Conservation (phyloP, 2,888 invertebrate species). For the Bugula neritina region DNA sequence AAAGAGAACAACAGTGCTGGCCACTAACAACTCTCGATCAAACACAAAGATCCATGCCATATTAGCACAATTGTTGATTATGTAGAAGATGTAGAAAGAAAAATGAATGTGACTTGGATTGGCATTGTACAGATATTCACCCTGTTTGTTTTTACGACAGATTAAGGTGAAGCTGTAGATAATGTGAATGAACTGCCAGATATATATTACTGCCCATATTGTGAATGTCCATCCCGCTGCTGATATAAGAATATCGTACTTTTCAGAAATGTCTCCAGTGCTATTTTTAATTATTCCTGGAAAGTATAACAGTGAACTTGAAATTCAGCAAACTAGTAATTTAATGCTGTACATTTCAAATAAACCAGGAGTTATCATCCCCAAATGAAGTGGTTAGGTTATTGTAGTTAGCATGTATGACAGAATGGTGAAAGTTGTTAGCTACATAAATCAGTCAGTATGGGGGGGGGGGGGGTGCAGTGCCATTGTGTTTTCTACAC, state of each 20-base stretch:
- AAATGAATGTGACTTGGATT: constrained; percentile 37
- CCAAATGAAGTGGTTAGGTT: too few species aligned
- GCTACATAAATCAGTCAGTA: too few species aligned
- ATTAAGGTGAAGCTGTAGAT: constrained; percentile 38
- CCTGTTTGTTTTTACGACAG: constrained; percentile 34
- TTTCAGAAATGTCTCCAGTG: constrained; percentile 39
- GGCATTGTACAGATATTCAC: constrained; percentile 39
- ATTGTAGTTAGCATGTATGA: too few species aligned
- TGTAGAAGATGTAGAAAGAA: constrained; percentile 36
- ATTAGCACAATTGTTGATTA: constrained; percentile 37
- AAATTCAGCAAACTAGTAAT: too few species aligned
- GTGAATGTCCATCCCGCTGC: constrained; percentile 47
- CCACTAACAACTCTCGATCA: constrained; percentile 38
- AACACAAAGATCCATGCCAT: constrained; percentile 43
- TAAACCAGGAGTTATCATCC: too few species aligned
- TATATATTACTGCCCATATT: constrained; percentile 42
- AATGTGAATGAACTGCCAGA: constrained; percentile 42
- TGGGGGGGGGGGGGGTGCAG: too few species aligned
- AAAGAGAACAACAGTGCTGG: constrained; percentile 34
- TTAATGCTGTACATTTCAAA: too few species aligned
- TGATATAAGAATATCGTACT: constrained; percentile 39
- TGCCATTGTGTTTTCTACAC: too few species aligned
- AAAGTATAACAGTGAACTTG: too few species aligned
- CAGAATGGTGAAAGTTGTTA: too few species aligned
- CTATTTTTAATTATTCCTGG: constrained; percentile 27